Percentiles rank a stretch among this genome's conserved stretches.
Conservation (phyloP, 2,797 vertebrate genomes). For the Acridotheres tristis region DNA sequence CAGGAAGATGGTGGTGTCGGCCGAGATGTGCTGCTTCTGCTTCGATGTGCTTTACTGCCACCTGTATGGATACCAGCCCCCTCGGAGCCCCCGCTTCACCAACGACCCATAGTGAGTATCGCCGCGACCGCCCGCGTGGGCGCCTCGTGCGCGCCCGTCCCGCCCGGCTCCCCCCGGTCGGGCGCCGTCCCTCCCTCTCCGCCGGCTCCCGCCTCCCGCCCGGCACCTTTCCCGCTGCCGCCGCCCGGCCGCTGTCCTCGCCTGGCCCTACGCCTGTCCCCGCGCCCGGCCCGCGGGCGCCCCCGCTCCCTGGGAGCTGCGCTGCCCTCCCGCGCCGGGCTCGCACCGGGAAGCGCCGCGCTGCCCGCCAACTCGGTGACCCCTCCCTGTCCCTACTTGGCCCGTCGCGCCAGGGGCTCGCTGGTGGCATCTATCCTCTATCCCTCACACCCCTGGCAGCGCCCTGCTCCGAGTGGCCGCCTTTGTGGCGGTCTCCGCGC, state of each 20-base stretch:
- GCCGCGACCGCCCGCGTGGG: slow-evolving; percentile 31
- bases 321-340: neutral
- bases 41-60: slow-evolving; percentile 99
- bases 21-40: slow-evolving; percentile 99
- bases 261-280: neutral
- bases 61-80: slow-evolving; percentile 98
- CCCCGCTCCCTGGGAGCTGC: neutral
- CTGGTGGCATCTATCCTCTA: neutral
- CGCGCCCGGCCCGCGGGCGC: neutral
- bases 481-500: neutral
- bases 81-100: slow-evolving; percentile 98
- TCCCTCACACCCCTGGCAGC: neutral
- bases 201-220: neutral
- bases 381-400: neutral
- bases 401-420: neutral
- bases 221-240: neutral
- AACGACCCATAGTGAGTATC: slow-evolving; percentile 95
- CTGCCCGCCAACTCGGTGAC: neutral
- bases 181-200: neutral
- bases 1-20: slow-evolving; percentile 96
- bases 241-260: neutral
- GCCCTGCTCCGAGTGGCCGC: neutral
- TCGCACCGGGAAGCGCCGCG: neutral
- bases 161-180: neutral
- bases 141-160: neutral